Conservation (phyloP, 2,888 invertebrate species). For the Nomada goodeniana region DNA sequence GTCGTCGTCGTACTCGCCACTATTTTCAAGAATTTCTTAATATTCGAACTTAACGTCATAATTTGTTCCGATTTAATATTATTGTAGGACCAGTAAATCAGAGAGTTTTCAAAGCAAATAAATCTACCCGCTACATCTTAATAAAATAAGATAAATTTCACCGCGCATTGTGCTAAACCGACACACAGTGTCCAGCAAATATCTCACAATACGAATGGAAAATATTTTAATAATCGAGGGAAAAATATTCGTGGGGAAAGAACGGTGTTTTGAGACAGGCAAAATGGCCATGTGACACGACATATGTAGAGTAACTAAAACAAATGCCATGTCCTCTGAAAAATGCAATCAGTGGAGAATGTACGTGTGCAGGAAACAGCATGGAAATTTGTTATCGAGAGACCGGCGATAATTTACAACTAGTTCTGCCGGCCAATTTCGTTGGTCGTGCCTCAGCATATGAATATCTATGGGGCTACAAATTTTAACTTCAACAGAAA, state of each 20-base stretch:
- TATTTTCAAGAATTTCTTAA: no score
- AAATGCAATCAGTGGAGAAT: slow-evolving; percentile 10
- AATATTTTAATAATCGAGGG: neutral
- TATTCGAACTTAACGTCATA: no score
- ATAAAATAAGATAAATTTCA: no score
- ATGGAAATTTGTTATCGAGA: slow-evolving; percentile 30
- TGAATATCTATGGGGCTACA: slow-evolving; percentile 33
- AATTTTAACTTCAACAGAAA: slow-evolving; percentile 21
- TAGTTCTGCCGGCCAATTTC: slow-evolving; percentile 23
- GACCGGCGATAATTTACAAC: slow-evolving; percentile 29
- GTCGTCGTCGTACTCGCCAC: no score
- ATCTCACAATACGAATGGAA: no score
- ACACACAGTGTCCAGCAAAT: no score
- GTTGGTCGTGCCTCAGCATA: neutral
- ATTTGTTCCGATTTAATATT: no score
- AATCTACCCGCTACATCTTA: no score
- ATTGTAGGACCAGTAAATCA: no score
- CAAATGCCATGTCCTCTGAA: slow-evolving; percentile 4
- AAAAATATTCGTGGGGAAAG: neutral
- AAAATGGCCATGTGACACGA: neutral
- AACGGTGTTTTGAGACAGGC: neutral
- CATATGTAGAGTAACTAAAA: neutral
- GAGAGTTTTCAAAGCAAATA: no score
- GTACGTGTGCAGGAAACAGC: slow-evolving; percentile 11
- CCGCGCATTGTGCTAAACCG: no score